Evolutionary conservation across 1,140 invertebrate genomes (phyloP).

Genomic region (Drepana arcuata): DNA sequence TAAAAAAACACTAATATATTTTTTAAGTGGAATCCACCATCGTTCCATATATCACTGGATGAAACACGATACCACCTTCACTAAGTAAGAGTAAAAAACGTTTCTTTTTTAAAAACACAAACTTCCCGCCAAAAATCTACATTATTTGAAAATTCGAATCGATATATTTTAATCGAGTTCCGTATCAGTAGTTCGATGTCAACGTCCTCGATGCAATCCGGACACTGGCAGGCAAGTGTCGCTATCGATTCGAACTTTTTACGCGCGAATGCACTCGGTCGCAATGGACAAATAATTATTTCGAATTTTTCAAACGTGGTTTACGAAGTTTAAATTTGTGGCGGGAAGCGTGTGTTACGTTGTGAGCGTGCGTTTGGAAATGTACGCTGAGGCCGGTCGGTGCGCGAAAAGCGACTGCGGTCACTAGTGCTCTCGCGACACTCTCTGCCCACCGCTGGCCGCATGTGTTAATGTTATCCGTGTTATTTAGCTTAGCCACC

Average conservation of each 20-base stretch:
- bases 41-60: constrained; percentile 44
- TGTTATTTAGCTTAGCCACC: constrained; percentile 36
- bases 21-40: constrained; percentile 61
- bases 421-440: constrained; percentile 38
- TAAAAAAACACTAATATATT: constrained; percentile 39
- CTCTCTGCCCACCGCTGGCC: constrained; percentile 49
- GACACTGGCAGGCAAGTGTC: constrained; percentile 47
- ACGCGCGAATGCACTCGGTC: constrained; percentile 49
- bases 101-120: constrained; percentile 34
- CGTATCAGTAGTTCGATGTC: constrained; percentile 42
- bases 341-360: constrained; percentile 60
- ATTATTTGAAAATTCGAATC: constrained; percentile 33
- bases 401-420: constrained; percentile 58
- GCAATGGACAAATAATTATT: constrained; percentile 41
- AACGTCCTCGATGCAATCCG: constrained; percentile 51
- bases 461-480: constrained; percentile 50
- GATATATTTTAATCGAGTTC: constrained; percentile 36
- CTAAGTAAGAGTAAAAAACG: constrained; percentile 38
- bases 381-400: constrained; percentile 48
- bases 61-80: constrained; percentile 53
- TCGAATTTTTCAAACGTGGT: constrained; percentile 32
- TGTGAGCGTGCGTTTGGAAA: constrained; percentile 38
- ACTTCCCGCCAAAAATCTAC: constrained; percentile 43
- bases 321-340: constrained; percentile 52
- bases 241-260: constrained; percentile 35